A percentile compares a stretch with the other conserved stretches of the same genome.
Evolutionary conservation across 2,888 invertebrate genomes (phyloP).

Genomic region (Drosophila diplacantha): DNA sequence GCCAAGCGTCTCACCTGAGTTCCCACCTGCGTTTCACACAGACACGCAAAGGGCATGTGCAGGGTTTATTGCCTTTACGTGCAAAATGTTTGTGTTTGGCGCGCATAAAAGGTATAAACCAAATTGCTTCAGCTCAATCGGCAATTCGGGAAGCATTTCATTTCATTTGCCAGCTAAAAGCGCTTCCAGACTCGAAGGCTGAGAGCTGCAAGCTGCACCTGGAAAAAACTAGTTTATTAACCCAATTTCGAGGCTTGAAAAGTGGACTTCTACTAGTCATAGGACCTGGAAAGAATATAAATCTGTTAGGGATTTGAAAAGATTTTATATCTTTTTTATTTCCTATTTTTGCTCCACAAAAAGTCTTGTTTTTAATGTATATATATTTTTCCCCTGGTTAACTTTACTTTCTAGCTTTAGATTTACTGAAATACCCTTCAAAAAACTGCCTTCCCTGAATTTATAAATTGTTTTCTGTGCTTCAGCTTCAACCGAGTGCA

Average conservation of each 20-base stretch:
- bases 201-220: conserved; percentile 8
- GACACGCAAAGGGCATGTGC: conserved; percentile 50
- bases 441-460: background rate
- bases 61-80: conserved; percentile 67
- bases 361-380: too few species aligned
- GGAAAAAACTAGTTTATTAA: background rate
- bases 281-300: background rate
- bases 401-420: background rate
- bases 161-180: conserved; percentile 55
- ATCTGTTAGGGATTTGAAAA: background rate
- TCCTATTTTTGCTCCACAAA: too few species aligned
- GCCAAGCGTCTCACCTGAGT: conserved; percentile 16
- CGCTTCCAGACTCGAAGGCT: conserved; percentile 11
- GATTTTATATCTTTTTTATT: background rate
- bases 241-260: too few species aligned
- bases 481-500: conserved; percentile 21
- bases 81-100: conserved; percentile 65
- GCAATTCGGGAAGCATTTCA: conserved; percentile 46
- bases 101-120: conserved; percentile 55
- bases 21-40: conserved; percentile 12
- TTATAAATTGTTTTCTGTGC: conserved; percentile 4
- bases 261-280: too few species aligned
- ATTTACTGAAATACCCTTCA: too few species aligned
- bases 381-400: too few species aligned
- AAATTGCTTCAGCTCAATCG: conserved; percentile 49